A percentile compares a stretch with the other conserved stretches of the same genome.
Conservation (phyloP, 2,888 invertebrate species). For the Globia sparganii region DNA sequence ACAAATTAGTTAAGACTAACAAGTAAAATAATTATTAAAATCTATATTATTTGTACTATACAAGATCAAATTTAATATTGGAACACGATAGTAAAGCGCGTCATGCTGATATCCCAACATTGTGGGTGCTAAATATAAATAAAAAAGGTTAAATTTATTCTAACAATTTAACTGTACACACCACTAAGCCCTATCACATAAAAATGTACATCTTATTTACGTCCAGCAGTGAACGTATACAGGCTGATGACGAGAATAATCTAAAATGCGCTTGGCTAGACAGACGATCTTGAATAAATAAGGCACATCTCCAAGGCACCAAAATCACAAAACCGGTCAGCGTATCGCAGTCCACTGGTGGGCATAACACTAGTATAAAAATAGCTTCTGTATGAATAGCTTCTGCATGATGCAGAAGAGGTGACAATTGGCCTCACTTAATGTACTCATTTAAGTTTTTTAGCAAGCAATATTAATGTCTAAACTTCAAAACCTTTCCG, state of each 20-base stretch:
- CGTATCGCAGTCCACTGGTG: neutral
- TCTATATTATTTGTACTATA: conserved; percentile 66
- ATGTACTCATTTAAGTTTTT: neutral
- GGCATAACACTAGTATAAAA: conserved; percentile 2
- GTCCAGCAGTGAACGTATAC: neutral
- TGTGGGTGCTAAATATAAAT: neutral
- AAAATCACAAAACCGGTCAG: neutral
- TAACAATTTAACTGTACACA: neutral
- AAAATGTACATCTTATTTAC: neutral
- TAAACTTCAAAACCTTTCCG: neutral
- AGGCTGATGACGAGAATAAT: neutral
- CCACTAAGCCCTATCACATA: neutral
- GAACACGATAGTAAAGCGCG: conserved; percentile 40
- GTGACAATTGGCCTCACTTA: neutral
- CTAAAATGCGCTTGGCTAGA: too few species aligned
- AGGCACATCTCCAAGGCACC: neutral
- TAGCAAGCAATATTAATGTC: neutral
- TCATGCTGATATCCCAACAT: conserved; percentile 14
- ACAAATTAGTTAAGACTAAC: conserved; percentile 10
- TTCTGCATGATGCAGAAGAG: neutral
- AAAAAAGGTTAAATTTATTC: neutral
- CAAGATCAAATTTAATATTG: conserved; percentile 55
- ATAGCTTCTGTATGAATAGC: neutral
- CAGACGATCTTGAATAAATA: neutral
- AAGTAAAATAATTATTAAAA: conserved; percentile 11